Conservation (phyloP, 2,797 vertebrate genomes). For the Phrynocephalus vlangalii region DNA sequence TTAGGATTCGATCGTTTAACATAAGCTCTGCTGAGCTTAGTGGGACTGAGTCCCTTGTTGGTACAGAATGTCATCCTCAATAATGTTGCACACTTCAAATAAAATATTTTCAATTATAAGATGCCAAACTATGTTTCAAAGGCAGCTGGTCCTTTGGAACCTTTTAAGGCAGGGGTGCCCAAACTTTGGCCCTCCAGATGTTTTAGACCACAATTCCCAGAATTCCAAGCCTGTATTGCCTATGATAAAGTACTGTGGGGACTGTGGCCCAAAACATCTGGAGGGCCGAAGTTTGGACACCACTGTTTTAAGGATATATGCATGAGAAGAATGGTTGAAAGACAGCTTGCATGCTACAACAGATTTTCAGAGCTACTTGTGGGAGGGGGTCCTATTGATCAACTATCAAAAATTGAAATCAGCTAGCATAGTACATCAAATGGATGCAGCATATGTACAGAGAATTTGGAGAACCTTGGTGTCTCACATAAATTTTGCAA, state of each 20-base stretch:
- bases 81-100: too few species aligned
- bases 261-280: too few species aligned
- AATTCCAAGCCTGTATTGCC: too few species aligned
- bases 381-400: too few species aligned
- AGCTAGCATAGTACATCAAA: not conserved
- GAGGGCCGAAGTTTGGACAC: too few species aligned
- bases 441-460: not conserved
- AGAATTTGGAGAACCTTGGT: not conserved
- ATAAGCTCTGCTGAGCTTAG: not conserved
- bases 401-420: not conserved
- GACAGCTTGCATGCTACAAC: not conserved
- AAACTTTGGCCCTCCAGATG: too few species aligned
- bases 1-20: not conserved
- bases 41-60: too few species aligned
- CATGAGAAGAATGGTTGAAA: not conserved
- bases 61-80: too few species aligned
- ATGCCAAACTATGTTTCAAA: not conserved
- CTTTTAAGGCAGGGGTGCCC: too few species aligned
- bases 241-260: too few species aligned
- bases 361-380: not conserved
- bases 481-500: too few species aligned
- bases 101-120: not conserved
- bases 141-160: not conserved
- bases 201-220: too few species aligned
- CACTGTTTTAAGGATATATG: not conserved